A percentile compares a stretch with the other conserved stretches of the same genome.
These are phyloP conservation scores for Scyliorhinus canicula DNA, from an alignment of 2,797 vertebrate species.

Conservation along the genomic window DNA sequence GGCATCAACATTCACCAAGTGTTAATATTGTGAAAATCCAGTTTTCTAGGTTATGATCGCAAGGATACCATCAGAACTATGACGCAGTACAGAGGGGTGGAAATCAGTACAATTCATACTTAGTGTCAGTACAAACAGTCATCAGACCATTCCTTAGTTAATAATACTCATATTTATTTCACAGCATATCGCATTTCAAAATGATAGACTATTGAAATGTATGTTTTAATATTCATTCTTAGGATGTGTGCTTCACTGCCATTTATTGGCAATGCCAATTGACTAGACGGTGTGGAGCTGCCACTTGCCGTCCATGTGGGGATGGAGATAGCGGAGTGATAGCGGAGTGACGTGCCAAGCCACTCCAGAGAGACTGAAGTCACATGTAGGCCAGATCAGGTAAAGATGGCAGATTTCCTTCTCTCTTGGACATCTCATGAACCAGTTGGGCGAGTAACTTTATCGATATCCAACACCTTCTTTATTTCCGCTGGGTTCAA, in stretches of 20 bases:
- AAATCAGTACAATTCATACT: not conserved
- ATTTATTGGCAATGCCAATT: not conserved
- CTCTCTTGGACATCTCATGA: not conserved
- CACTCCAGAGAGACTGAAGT: not conserved
- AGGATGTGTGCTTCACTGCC: not conserved
- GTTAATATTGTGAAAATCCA: not conserved
- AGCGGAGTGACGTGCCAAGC: not conserved
- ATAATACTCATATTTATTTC: not conserved
- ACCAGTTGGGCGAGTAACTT: not conserved
- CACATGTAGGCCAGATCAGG: not conserved
- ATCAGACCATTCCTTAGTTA: not conserved
- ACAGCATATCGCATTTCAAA: not conserved
- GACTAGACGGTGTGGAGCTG: not conserved
- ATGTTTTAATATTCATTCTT: not conserved
- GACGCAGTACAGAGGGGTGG: not conserved
- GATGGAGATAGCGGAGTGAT: not conserved
- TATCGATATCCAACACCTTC: not conserved
- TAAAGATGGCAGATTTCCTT: not conserved
- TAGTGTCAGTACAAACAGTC: not conserved
- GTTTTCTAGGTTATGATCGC: not conserved
- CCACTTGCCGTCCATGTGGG: not conserved
- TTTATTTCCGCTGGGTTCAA: not conserved
- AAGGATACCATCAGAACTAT: not conserved
- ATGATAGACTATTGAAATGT: not conserved
- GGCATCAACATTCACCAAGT: not conserved